These are phyloP conservation scores for Centrocercus urophasianus DNA, from an alignment of 2,113 vertebrate genomes.

Conservation along the genomic window DNA sequence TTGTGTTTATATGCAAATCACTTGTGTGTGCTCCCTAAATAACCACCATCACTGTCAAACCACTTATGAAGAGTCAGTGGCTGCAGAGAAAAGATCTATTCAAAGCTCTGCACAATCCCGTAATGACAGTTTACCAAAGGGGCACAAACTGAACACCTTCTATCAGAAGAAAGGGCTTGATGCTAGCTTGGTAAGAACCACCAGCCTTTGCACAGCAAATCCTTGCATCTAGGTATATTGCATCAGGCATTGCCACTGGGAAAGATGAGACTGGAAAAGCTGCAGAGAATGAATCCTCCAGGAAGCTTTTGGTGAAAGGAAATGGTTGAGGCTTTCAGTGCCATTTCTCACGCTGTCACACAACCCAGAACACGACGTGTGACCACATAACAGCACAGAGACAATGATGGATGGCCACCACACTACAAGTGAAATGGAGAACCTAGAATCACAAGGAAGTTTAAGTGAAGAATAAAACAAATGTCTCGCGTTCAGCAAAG, in stretches of 20 bases:
- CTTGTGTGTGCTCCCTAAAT: not conserved
- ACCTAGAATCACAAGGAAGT: not conserved
- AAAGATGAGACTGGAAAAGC: not conserved
- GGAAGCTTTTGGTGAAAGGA: not conserved
- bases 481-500: not conserved
- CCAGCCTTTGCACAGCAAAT: not conserved
- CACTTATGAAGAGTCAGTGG: not conserved
- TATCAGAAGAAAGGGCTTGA: not conserved
- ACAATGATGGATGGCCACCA: not conserved
- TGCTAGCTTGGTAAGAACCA: not conserved
- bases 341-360: not conserved
- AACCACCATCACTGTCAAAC: conserved; percentile 27
- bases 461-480: not conserved
- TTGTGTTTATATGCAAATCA: not conserved
- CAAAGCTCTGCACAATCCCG: not conserved
- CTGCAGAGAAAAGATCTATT: not conserved
- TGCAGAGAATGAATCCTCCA: not conserved
- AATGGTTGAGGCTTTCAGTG: not conserved
- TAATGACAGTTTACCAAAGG: not conserved
- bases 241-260: not conserved
- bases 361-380: not conserved
- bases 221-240: not conserved
- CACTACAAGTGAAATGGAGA: not conserved
- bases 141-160: not conserved
- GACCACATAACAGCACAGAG: not conserved